Base-by-base conservation (phyloP, 2,797 vertebrate genomes). In the Pipistrellus pipistrellus region DNA sequence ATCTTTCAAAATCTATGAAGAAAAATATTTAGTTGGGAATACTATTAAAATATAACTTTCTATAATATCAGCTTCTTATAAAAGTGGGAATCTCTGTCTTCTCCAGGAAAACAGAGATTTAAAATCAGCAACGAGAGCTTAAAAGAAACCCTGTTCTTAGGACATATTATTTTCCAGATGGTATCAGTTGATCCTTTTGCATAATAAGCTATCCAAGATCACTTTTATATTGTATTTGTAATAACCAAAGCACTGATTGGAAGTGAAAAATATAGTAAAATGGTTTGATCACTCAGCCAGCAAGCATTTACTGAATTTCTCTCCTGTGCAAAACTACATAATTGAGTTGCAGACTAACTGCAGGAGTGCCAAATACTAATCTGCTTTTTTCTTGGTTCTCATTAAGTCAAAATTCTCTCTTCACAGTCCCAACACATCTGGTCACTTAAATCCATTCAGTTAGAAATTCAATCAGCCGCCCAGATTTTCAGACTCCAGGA, bases 391-490 rank as follows among this genome's bases (percentile, higher is more conserved):
- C 83, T 92, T 87, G 32, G 41, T 53, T 91, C 15, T 69, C 25
- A 72, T 92, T 78, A 57, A 91, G 46, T 81, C 66, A 82, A 83
- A 93, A 91, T 51, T 87, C 51, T 64, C 35, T 73, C 55, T 80
- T n/a, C 35, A 90, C 12, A 95, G 84, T 93, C 87, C 66, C 62
- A 64, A 90, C 85, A 93, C 81, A 95, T 94, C 91, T 96, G 91
- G 84, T 73, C 89, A 72, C 69, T 92, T 92, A 85, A 93, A 78
- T 66, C 69, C 46, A 85, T 85, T 96, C 82, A 78, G 68, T 85
- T 13, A 73, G 62, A 93, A 89, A 91, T 72, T 64, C 73, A 92
- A 30, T 91, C 55, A 85, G 46, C 27, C 0, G 0, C 64, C 30
- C 75, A 94, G 71, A 94, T 96, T 88, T 95, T 86, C 90, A 62